Conservation (phyloP, 2,797 vertebrate genomes). For the Decapterus maruadsi region DNA sequence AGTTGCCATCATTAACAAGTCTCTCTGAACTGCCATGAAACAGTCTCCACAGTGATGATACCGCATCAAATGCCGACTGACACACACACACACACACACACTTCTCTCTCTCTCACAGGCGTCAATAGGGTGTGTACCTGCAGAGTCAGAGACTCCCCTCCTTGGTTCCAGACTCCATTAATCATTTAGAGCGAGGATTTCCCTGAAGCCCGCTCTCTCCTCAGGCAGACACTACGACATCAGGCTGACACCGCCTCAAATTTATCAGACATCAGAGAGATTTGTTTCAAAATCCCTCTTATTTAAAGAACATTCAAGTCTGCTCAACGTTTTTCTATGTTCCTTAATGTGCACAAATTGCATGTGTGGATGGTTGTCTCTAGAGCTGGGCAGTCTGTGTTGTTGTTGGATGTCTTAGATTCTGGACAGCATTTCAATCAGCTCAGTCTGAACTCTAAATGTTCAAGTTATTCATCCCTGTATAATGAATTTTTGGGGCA, state of each 20-base stretch:
- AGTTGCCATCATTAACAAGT: conserved; percentile 46
- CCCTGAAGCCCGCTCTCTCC: conserved; percentile 65
- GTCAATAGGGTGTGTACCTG: conserved; percentile 62
- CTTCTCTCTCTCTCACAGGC: conserved; percentile 2
- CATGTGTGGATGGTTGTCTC: conserved; percentile 16
- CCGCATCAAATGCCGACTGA: conserved; percentile 36
- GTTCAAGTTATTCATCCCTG: conserved; percentile 16
- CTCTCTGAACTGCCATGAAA: conserved; percentile 40
- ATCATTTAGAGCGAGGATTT: conserved; percentile 75
- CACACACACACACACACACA: conserved; percentile 4
- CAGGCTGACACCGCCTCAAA: conserved; percentile 55
- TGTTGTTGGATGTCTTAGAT: conserved; percentile 32
- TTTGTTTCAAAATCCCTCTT: conserved; percentile 35
- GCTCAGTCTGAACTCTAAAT: conserved; percentile 12
- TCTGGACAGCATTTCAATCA: conserved; percentile 25
- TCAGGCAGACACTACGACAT: conserved; percentile 63
- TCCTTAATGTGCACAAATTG: conserved; percentile 21
- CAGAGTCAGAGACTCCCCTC: conserved; percentile 62
- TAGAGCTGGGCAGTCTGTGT: conserved; percentile 15
- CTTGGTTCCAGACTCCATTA: conserved; percentile 65
- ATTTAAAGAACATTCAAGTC: conserved; percentile 39
- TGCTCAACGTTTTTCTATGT: conserved; percentile 10
- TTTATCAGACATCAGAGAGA: conserved; percentile 59
- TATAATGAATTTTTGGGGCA: conserved; percentile 4
- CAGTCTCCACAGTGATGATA: conserved; percentile 21